Evolutionary conservation across 2,888 invertebrate species (phyloP), one percentile per base, ranked within the genome.

Genomic region (Campoplex capitator): DNA sequence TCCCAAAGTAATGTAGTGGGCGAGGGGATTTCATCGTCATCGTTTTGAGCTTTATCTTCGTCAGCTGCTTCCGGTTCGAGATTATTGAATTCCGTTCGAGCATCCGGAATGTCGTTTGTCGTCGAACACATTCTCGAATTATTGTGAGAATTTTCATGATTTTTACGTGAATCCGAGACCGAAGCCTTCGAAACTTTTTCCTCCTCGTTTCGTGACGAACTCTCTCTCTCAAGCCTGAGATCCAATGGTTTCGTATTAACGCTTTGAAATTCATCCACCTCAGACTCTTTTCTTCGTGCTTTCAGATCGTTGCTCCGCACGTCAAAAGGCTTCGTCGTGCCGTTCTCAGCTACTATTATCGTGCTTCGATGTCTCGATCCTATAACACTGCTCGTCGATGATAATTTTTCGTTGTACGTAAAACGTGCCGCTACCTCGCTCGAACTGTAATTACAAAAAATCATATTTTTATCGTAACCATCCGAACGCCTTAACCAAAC

Each of bases 1-100:
- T 93, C 94, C 95, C 95, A 95, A 23, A 92, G 90, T 13, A 91
- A 32, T 16, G 91, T 90, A 8, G 92, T 92, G 28, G 92, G 91
- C 11, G 92, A 93, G 0, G 90, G 88, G 13, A 90, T 87, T 13
- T 84, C 84, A 11, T 85, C 62, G 9, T 56, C 62, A 28, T 56
- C 45, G n/a, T 42, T 18, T 32, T 76, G 65, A 13, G 28, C 1
- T 62, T 32, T 28, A 32, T 32, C 58, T 13, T 32, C 32, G 58
- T 32, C 58, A 62, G 9, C 68, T 42, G 51, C 35, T 42, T 83
- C 56, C 75, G 38, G 62, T 28, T 80, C 67, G 18, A 11, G 77
- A n/a, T 76, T 62, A 35, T 82, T 82, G 45, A 35, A 42, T 54
- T 81, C 74, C 38, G 42, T 48, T n/a, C 4, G 45, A 68, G 74